Conservation (phyloP, 2,113 vertebrate genomes). For the Amblyornis subalaris region DNA sequence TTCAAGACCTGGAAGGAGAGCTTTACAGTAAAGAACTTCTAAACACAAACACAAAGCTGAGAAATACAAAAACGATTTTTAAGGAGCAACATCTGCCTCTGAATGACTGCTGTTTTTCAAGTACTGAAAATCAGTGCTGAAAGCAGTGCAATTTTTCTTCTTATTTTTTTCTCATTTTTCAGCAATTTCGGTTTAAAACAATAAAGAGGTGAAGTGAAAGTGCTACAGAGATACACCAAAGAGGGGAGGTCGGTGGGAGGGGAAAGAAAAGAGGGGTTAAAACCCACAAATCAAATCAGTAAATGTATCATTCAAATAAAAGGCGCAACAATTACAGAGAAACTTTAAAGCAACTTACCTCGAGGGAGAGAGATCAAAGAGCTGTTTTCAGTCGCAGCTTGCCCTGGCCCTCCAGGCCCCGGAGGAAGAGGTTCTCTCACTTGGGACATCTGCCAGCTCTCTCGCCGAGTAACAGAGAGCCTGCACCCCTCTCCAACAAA, state of each 20-base stretch:
- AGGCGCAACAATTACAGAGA: slow-evolving; percentile 6
- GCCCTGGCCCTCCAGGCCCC: slow-evolving; percentile 81
- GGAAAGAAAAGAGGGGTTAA: background rate
- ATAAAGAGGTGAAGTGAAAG: background rate
- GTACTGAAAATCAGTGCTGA: background rate
- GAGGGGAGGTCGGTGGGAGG: background rate
- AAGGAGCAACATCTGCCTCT: background rate
- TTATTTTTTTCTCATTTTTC: background rate
- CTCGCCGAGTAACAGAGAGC: slow-evolving; percentile 44
- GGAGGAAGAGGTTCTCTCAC: slow-evolving; percentile 79
- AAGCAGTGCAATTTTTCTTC: background rate
- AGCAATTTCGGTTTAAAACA: background rate
- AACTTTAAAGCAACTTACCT: slow-evolving; percentile 76
- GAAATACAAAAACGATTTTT: background rate
- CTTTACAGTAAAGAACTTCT: background rate
- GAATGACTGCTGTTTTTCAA: background rate
- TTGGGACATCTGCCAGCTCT: slow-evolving; percentile 91
- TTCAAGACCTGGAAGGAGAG: background rate
- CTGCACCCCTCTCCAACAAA: slow-evolving; percentile 37
- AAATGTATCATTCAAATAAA: background rate
- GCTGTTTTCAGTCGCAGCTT: slow-evolving; percentile 72
- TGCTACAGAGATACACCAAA: background rate
- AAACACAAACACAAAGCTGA: background rate
- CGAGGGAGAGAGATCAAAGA: slow-evolving; percentile 72
- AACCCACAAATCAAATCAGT: background rate